Conservation (phyloP, 2,888 invertebrate genomes). For the Ptilodon capucinus region DNA sequence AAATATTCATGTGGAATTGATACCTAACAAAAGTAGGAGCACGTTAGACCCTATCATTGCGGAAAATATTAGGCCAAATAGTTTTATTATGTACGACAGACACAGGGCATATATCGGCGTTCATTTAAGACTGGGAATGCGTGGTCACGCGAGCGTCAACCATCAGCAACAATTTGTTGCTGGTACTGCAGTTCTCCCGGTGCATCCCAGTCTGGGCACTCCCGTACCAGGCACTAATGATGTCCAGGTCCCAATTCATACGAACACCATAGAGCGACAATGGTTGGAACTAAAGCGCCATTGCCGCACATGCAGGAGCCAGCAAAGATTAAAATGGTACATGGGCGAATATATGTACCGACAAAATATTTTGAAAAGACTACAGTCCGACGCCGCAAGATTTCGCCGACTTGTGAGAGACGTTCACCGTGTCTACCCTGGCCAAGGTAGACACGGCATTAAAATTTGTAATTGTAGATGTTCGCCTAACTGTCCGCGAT, state of each 20-base stretch:
- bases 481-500: no score
- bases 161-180: not conserved
- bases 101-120: not conserved
- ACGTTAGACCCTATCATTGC: slow-evolving; percentile 6
- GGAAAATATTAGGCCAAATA: not conserved
- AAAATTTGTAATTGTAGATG: no score
- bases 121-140: not conserved
- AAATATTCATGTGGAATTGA: slow-evolving; percentile 4
- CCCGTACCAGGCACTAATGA: not conserved
- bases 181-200: not conserved
- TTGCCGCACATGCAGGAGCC: slow-evolving; percentile 16
- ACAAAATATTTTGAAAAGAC: slow-evolving; percentile 10
- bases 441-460: no score
- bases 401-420: no score
- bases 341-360: slow-evolving; percentile 28
- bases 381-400: slow-evolving; percentile 15
- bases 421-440: no score
- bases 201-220: not conserved
- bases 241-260: slow-evolving; percentile 1
- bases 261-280: slow-evolving; percentile 6
- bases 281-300: slow-evolving; percentile 20
- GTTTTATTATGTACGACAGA: no score
- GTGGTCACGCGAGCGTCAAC: not conserved
- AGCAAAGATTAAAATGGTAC: slow-evolving; percentile 16
- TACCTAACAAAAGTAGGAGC: slow-evolving; percentile 1